Base-by-base conservation (phyloP, 2,113 vertebrate species). In the Cyanoramphus novaezelandiae region DNA sequence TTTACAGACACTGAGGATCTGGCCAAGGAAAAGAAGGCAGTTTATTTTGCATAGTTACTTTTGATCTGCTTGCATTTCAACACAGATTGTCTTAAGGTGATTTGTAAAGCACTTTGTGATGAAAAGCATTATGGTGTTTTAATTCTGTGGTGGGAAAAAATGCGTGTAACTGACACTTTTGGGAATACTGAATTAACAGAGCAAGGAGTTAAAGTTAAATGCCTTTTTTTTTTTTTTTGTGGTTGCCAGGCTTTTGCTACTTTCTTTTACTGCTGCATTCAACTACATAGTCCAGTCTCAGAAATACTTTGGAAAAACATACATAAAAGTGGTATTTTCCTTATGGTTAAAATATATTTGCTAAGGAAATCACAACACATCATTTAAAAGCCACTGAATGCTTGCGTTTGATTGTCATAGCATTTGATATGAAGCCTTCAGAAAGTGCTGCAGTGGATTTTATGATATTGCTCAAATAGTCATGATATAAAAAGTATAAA, bases 71-170 rank as follows among this genome's bases (percentile, higher is more conserved):
- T 86, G 41, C 65, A 3, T 76, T 62, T 80, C 27, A 70, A 46
- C 46, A 49, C 21, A n/a, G 47, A 19, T 87, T 82, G 19, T 74
- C 53, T 88, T 55, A 20, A n/a, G 55, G 28, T 59, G 62, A 31
- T 97, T 96, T 96, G 90, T 96, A 94, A 93, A 97, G 93, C 95
- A 94, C 95, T 95, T 93, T 94, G 96, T 46, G 92, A 83, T 92
- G 71, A 80, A 86, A 82, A 87, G 3, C 53, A 19, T 91, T 29
- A n/a, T 11, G 16, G 20, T 55, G 25, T 46, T 49, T 91, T 64
- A 14, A 85, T 70, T 89, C 70, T 90, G 39, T 69, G 35, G 9
- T 69, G 15, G n/a, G 63, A n/a, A 33, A 35, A 64, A 72, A 31
- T 4, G 29, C 52, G 31, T 76, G n/a, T 79, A 20, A 31, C n/a